Conservation (phyloP, 2,113 vertebrate genomes). For the Myrmecobius fasciatus region DNA sequence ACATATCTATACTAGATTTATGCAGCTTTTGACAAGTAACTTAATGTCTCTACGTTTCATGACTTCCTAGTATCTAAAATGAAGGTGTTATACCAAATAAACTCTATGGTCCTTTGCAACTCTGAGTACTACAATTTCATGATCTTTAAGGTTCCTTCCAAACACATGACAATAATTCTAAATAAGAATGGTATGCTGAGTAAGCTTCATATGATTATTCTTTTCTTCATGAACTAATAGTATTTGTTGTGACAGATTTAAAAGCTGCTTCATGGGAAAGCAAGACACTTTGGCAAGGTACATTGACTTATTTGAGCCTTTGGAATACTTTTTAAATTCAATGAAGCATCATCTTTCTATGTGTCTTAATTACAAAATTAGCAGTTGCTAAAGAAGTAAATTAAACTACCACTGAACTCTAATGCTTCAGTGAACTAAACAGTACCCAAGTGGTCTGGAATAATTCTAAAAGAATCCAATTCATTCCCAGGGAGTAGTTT, state of each 20-base stretch:
- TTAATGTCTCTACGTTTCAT: background rate
- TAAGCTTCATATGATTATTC: background rate
- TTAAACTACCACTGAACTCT: slow-evolving; percentile 62
- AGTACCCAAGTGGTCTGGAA: slow-evolving; percentile 19
- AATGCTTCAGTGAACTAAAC: slow-evolving; percentile 1
- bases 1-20: background rate
- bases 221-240: slow-evolving; percentile 21
- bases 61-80: background rate
- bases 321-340: slow-evolving; percentile 52
- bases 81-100: background rate
- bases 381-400: slow-evolving; percentile 48
- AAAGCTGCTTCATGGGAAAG: slow-evolving; percentile 44
- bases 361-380: slow-evolving; percentile 57
- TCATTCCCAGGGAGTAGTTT: slow-evolving; percentile 19
- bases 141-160: background rate
- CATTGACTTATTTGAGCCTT: slow-evolving; percentile 57
- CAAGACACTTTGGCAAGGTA: slow-evolving; percentile 48
- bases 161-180: background rate
- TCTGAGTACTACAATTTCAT: background rate
- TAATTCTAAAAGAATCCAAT: slow-evolving; percentile 55
- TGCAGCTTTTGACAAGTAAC: background rate
- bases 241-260: slow-evolving; percentile 47
- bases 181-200: background rate
- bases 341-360: slow-evolving; percentile 47
- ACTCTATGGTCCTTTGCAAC: background rate